These are phyloP conservation scores for Coboldia fuscipes DNA, from an alignment of 1,140 invertebrate genomes.

Conservation along the genomic window DNA sequence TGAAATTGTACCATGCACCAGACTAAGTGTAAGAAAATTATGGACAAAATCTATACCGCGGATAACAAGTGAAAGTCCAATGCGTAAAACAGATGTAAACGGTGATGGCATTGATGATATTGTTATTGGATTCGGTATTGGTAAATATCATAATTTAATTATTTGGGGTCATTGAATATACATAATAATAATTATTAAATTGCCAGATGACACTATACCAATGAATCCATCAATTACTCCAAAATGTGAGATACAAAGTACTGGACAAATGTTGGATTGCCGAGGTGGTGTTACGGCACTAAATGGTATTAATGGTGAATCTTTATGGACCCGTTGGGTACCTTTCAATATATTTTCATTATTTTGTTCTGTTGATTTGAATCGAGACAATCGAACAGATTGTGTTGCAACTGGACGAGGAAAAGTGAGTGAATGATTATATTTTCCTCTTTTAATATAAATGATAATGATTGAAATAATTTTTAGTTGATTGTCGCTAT, in stretches of 20 bases:
- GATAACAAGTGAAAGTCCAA: constrained; percentile 50
- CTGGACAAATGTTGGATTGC: constrained; percentile 27
- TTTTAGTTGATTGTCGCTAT: constrained; percentile 41
- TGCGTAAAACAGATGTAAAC: constrained; percentile 52
- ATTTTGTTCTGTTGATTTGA: constrained; percentile 52
- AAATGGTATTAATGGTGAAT: constrained; percentile 44
- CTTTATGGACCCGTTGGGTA: constrained; percentile 57
- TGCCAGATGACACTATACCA: constrained; percentile 16
- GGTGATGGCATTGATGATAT: constrained; percentile 50
- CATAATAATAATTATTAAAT: constrained; percentile 6
- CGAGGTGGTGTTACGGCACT: constrained; percentile 56
- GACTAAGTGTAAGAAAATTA: constrained; percentile 38
- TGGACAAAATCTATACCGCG: constrained; percentile 54
- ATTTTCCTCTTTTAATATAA: too few relatives aligned
- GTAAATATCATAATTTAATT: too few relatives aligned
- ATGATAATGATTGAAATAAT: too few relatives aligned
- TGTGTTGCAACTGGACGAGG: constrained; percentile 50
- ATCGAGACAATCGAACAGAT: constrained; percentile 43
- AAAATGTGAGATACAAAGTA: constrained; percentile 14
- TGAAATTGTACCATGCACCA: constrained; percentile 38
- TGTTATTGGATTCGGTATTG: constrained; percentile 60
- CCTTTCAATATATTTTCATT: constrained; percentile 50
- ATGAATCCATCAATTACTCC: constrained; percentile 15
- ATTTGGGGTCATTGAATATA: constrained; percentile 9
- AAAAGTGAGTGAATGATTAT: constrained; percentile 34